Conservation (phyloP, 2,113 vertebrate species). For the Heterotilapia buettikoferi region DNA sequence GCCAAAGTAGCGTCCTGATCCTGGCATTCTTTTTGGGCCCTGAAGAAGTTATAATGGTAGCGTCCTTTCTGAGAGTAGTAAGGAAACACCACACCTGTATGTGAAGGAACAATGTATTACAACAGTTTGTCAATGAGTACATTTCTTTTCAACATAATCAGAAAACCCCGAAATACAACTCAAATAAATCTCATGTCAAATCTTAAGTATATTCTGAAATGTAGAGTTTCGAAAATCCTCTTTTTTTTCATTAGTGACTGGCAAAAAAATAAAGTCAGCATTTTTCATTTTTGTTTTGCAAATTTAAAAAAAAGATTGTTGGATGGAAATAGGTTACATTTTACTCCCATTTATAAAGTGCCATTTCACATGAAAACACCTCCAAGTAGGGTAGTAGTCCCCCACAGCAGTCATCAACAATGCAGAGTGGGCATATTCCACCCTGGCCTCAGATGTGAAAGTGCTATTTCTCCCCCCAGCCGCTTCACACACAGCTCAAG, state of each 20-base stretch:
- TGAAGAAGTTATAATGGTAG: conserved; percentile 82
- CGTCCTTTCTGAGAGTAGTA: conserved; percentile 82
- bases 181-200: background rate
- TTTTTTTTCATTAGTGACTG: background rate
- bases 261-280: background rate
- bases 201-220: background rate
- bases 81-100: conserved; percentile 86
- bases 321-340: background rate
- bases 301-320: background rate
- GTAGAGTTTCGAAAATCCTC: background rate
- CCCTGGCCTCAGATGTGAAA: background rate
- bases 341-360: background rate
- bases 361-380: background rate
- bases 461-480: background rate
- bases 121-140: background rate
- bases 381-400: background rate
- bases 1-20: conserved; percentile 82
- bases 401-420: background rate
- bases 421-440: background rate
- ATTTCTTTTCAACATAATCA: background rate
- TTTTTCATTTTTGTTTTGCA: background rate
- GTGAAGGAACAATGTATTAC: background rate
- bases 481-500: background rate
- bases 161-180: background rate
- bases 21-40: conserved; percentile 77